Evolutionary conservation across 2,888 invertebrate genomes (phyloP).

Genomic region (Strigamia transsilvanica): DNA sequence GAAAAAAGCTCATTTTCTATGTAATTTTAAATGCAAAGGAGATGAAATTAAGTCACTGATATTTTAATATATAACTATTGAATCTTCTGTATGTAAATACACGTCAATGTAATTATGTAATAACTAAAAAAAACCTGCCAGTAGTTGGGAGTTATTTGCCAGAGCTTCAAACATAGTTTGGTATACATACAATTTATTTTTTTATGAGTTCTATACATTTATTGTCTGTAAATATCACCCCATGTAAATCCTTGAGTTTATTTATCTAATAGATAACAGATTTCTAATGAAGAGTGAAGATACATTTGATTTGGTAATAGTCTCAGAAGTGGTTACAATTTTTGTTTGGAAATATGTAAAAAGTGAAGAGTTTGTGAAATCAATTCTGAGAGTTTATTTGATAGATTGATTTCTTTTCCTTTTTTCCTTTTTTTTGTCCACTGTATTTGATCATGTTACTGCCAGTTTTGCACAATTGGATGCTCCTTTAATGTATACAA

Average conservation of each 20-base stretch:
- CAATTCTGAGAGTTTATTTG: no score
- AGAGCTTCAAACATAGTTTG: slow-evolving; percentile 11
- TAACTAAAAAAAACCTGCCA: slow-evolving; percentile 40
- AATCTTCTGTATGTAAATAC: slow-evolving; percentile 23
- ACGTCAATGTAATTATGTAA: slow-evolving; percentile 6
- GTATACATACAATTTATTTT: slow-evolving; percentile 34
- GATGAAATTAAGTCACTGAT: background rate
- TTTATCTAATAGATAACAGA: no score
- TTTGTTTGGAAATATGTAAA: no score
- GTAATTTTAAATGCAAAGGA: background rate
- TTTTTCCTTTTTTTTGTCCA: background rate
- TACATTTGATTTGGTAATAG: background rate
- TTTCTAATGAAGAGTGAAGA: background rate
- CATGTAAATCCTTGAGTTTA: no score
- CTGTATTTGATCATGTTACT: slow-evolving; percentile 13
- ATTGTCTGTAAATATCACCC: slow-evolving; percentile 1
- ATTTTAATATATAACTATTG: slow-evolving; percentile 1
- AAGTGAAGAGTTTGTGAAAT: no score
- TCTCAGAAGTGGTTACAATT: background rate
- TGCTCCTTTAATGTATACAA: slow-evolving; percentile 38
- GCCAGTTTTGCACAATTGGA: slow-evolving; percentile 46
- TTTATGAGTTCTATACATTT: slow-evolving; percentile 26
- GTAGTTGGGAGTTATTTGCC: background rate
- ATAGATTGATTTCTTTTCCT: background rate
- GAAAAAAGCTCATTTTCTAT: background rate